These are phyloP conservation scores for Graphium colonna DNA, from an alignment of 2,888 invertebrate species.

Conservation along the genomic window DNA sequence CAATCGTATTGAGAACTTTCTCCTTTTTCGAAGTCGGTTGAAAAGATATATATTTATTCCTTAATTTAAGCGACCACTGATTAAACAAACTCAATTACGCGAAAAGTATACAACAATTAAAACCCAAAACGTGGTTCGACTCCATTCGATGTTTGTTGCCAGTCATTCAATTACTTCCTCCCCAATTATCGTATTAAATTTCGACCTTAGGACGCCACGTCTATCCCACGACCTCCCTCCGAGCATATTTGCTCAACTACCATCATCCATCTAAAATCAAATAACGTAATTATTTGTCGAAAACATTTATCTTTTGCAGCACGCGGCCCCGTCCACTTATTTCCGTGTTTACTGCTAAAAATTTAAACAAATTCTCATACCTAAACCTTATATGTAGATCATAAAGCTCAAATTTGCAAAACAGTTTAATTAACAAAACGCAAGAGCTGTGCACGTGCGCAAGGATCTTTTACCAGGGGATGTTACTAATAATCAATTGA, in stretches of 20 bases:
- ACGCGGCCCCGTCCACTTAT: slow-evolving; percentile 39
- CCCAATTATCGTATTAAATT: slow-evolving; percentile 35
- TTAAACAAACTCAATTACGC: no score
- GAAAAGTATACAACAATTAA: background rate
- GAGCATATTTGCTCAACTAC: slow-evolving; percentile 58
- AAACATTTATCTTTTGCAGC: slow-evolving; percentile 73
- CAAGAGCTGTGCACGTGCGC: slow-evolving; percentile 13
- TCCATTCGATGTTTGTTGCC: background rate
- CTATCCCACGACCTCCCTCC: slow-evolving; percentile 61
- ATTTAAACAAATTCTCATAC: background rate
- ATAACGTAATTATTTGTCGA: slow-evolving; percentile 76
- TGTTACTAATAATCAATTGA: no score
- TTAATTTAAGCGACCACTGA: background rate
- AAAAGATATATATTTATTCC: background rate
- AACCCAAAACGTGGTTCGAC: background rate
- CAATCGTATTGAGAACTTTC: no score
- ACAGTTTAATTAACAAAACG: background rate
- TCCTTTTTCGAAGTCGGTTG: no score
- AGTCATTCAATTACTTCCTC: slow-evolving; percentile 18
- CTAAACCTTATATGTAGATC: background rate
- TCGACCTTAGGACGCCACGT: slow-evolving; percentile 31
- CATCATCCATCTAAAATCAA: slow-evolving; percentile 77
- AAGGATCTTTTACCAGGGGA: no score
- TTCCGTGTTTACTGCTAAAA: background rate
- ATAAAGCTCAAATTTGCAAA: slow-evolving; percentile 6